Base-by-base conservation (phyloP, 2,888 invertebrate species). In the Napeogenes inachia region DNA sequence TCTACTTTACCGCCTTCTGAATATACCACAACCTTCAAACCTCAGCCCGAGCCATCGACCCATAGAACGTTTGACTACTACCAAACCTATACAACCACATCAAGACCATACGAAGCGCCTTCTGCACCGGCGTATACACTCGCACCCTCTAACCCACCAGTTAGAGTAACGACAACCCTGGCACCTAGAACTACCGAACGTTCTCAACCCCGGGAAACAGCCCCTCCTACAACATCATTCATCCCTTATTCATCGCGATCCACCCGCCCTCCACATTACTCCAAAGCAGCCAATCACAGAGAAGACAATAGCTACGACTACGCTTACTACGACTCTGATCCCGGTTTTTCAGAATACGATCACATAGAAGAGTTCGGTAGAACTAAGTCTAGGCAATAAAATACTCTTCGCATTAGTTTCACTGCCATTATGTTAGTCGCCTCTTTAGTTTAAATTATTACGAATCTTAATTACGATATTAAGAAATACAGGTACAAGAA, bases 271-370 rank as follows among this genome's bases (percentile, higher is more conserved):
- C 82, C 84, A 33, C 75, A 78, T 60, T 80, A 79, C 54, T 77
- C 82, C 42, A 84, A 84, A 46, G 87, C 84, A 35, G 86, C 82
- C 74, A 93, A 87, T 74, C 92, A 92, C 69, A 93, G 93, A 68
- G 94, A 94, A 73, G 94, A 94, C 73, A 92, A 91, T 59, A 94
- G 94, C 77, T 96, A 96, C 76, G 96, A 96, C 79, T 96, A 96
- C 75, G 96, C 96, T 4, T 96, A 96, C 77, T 96, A 96, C 75
- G 96, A 96, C 78, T 93, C 93, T 62, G 93, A 92, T 57, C 87
- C 88, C 13, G 92, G 92, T 53, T 92, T 92, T 72, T 79, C 91
- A 47, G 92, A 92, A 76, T 92, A 92, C 70, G 92, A 92, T 63
- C 85, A 91, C 70, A 91, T 92, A 83, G 91, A 91, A 75, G 94